A percentile compares a stretch with the other conserved stretches of the same genome.
Conservation (phyloP, 2,797 vertebrate genomes). For the Pteronotus mesoamericanus region DNA sequence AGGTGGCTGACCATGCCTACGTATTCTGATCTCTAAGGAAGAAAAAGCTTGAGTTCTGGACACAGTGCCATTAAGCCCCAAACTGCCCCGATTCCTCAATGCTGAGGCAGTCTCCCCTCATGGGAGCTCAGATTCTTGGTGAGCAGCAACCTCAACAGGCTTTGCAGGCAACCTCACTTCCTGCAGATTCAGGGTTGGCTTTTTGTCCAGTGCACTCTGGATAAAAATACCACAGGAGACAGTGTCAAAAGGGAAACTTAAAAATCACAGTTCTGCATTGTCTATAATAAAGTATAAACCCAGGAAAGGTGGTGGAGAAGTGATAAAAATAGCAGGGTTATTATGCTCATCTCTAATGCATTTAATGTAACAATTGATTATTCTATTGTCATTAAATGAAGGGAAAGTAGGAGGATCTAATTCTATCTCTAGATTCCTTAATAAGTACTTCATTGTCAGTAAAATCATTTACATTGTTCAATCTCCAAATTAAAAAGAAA, state of each 20-base stretch:
- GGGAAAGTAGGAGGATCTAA: conserved; percentile 72
- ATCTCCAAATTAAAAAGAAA: conserved; percentile 40
- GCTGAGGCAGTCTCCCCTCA: not conserved
- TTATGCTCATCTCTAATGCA: conserved; percentile 73
- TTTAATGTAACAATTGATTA: conserved; percentile 58
- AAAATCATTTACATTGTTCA: conserved; percentile 74
- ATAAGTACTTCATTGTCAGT: conserved; percentile 73
- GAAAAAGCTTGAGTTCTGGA: not conserved
- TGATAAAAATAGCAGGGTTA: conserved; percentile 74
- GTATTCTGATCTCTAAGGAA: not conserved
- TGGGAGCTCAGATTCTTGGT: not conserved
- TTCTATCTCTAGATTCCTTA: conserved; percentile 73
- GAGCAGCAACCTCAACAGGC: not conserved
- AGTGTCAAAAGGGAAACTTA: conserved; percentile 50
- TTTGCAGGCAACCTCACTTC: not conserved
- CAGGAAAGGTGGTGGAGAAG: conserved; percentile 44
- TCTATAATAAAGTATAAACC: conserved; percentile 58
- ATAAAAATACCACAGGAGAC: conserved; percentile 31
- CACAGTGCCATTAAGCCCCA: not conserved
- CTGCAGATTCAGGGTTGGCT: not conserved
- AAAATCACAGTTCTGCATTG: conserved; percentile 46
- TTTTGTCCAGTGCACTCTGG: conserved; percentile 5
- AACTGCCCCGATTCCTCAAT: not conserved
- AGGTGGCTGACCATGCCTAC: not conserved
- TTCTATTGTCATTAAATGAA: conserved; percentile 69